Percentiles rank a stretch among this genome's conserved stretches.
phyloP scores from a whole-genome alignment of 35 echinoderm and acorn worm species.

The Heliocidaris tuberculata region DNA sequence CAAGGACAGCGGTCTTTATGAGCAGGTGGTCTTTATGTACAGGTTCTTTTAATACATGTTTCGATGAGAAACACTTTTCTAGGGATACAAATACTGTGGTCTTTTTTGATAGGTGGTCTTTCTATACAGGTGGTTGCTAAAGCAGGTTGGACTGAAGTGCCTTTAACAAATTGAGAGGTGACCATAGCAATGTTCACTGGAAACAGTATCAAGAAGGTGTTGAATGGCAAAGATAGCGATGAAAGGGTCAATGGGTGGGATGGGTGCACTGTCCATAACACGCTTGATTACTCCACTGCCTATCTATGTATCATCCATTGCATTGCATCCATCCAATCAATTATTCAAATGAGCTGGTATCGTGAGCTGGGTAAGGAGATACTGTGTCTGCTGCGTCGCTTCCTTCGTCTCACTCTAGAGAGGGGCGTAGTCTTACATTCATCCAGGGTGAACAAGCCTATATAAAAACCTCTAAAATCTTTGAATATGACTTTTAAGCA shows the following conservation, averaged over 20 bases:
- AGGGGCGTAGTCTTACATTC: neutral
- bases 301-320: neutral
- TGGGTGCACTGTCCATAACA: neutral
- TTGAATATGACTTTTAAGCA: neutral
- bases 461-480: neutral
- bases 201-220: no score
- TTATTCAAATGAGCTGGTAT: slow-evolving; percentile 5
- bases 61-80: no score
- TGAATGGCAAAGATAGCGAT: neutral
- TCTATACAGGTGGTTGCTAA: no score
- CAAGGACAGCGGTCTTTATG: no score
- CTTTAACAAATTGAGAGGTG: neutral
- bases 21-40: no score
- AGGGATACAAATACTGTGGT: no score
- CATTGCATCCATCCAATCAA: neutral
- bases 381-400: neutral
- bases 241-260: neutral
- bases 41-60: no score
- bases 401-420: neutral
- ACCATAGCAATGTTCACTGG: neutral
- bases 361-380: neutral
- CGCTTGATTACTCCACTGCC: neutral
- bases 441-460: neutral
- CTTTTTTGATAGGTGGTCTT: no score
- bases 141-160: no score